A percentile compares a stretch with the other conserved stretches of the same genome.
phyloP scores from a whole-genome alignment of 2,113 vertebrate genomes.

The Marmota flaviventris region DNA sequence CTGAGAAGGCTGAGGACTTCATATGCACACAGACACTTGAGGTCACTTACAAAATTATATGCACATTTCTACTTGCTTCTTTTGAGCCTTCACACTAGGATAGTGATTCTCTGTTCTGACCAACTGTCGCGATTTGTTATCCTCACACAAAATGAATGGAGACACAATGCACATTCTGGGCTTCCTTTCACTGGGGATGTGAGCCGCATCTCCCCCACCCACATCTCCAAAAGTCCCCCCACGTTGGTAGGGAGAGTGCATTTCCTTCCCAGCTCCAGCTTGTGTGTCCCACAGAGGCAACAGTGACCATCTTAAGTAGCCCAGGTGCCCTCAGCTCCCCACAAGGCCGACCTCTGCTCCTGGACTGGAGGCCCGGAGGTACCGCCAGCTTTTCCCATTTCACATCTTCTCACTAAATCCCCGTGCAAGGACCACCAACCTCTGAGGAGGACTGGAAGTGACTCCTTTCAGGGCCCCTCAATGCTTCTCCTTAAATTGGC shows the following conservation, averaged over 20 bases:
- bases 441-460: slow-evolving; percentile 92
- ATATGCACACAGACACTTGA: neutral
- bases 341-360: slow-evolving; percentile 79
- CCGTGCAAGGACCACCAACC: slow-evolving; percentile 91
- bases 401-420: slow-evolving; percentile 88
- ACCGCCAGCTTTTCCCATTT: slow-evolving; percentile 85
- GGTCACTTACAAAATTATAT: neutral
- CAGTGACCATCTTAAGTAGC: slow-evolving; percentile 53
- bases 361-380: slow-evolving; percentile 82
- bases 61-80: neutral
- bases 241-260: slow-evolving; percentile 71
- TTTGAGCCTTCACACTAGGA: neutral
- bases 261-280: slow-evolving; percentile 74
- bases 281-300: slow-evolving; percentile 56
- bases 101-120: neutral
- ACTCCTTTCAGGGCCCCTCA: slow-evolving; percentile 92
- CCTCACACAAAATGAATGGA: neutral
- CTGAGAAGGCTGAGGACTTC: neutral
- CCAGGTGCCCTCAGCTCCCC: slow-evolving; percentile 81
- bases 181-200: neutral
- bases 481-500: slow-evolving; percentile 93
- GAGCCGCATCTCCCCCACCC: neutral
- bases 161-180: neutral
- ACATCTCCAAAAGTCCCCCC: slow-evolving; percentile 48
- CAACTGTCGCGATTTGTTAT: neutral